A percentile compares a stretch with the other conserved stretches of the same genome.
Evolutionary conservation across 2,888 invertebrate species (phyloP).

Genomic region (Agrochola lota): DNA sequence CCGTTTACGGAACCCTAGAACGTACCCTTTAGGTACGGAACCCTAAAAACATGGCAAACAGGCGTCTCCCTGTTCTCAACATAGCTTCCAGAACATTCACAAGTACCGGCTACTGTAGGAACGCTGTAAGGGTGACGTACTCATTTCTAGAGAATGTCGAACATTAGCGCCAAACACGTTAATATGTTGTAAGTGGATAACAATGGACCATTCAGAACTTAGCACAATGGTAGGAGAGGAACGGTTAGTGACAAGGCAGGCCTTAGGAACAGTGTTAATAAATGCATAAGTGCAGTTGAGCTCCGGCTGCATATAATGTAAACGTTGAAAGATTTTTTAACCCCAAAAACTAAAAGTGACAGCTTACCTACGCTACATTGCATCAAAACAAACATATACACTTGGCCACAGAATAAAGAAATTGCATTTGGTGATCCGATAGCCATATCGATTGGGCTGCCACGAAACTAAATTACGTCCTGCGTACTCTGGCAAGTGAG

Average conservation of each 20-base stretch:
- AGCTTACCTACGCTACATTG: too few species aligned
- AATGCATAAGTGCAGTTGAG: not conserved
- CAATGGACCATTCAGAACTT: constrained; percentile 74
- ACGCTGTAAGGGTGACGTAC: constrained; percentile 33
- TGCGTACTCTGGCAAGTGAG: not conserved
- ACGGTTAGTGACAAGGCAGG: constrained; percentile 14
- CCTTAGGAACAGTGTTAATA: constrained; percentile 26
- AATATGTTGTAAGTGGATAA: constrained; percentile 58
- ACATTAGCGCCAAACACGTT: constrained; percentile 51
- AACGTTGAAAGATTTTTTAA: not conserved
- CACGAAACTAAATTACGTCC: not conserved
- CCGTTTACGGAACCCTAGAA: too few species aligned
- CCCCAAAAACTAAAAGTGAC: too few species aligned
- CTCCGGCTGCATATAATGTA: not conserved
- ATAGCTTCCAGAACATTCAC: constrained; percentile 26
- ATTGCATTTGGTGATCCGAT: not conserved
- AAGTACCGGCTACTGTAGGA: not conserved
- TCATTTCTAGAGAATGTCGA: constrained; percentile 30
- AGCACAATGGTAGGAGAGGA: constrained; percentile 52
- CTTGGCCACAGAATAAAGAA: too few species aligned
- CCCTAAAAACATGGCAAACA: not conserved
- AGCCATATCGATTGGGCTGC: not conserved
- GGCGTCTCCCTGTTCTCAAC: not conserved
- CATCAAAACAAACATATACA: not conserved
- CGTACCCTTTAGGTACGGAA: too few species aligned